Evolutionary conservation across 2,888 invertebrate genomes (phyloP).

Genomic region (Patella ulyssiponensis): DNA sequence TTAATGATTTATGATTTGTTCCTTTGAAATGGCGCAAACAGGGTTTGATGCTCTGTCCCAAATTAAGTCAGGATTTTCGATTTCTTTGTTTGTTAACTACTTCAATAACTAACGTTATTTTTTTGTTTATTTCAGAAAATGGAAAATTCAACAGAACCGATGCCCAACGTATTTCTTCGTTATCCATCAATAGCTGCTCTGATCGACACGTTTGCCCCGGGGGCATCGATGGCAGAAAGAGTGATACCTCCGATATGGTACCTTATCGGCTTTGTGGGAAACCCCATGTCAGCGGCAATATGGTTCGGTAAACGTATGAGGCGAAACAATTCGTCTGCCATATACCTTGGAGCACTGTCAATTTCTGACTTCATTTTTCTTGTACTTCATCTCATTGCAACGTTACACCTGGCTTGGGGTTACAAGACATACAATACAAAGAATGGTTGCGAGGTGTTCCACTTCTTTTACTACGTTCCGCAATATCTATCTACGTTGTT

Average conservation of each 20-base stretch:
- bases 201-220: constrained; percentile 52
- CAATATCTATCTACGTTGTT: constrained; percentile 62
- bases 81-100: too few species aligned
- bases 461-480: constrained; percentile 48
- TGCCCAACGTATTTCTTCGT: constrained; percentile 16
- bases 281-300: constrained; percentile 65
- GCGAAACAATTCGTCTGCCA: constrained; percentile 68
- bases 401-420: constrained; percentile 58
- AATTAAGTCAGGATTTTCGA: too few species aligned
- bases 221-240: constrained; percentile 57
- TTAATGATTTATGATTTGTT: too few species aligned
- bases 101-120: too few species aligned
- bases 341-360: constrained; percentile 68
- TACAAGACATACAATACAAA: constrained; percentile 39
- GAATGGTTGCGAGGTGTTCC: constrained; percentile 51
- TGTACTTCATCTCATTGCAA: constrained; percentile 54
- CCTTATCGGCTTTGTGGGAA: constrained; percentile 64
- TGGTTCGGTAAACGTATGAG: constrained; percentile 68
- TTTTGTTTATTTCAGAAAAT: too few species aligned
- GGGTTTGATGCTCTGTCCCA: too few species aligned
- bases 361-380: constrained; percentile 66
- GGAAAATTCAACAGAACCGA: too few species aligned
- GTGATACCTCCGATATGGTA: constrained; percentile 68
- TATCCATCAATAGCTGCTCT: constrained; percentile 28
- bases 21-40: too few species aligned